Evolutionary conservation across 2,888 invertebrate species (phyloP).

Genomic region (Melipona bicolor): DNA sequence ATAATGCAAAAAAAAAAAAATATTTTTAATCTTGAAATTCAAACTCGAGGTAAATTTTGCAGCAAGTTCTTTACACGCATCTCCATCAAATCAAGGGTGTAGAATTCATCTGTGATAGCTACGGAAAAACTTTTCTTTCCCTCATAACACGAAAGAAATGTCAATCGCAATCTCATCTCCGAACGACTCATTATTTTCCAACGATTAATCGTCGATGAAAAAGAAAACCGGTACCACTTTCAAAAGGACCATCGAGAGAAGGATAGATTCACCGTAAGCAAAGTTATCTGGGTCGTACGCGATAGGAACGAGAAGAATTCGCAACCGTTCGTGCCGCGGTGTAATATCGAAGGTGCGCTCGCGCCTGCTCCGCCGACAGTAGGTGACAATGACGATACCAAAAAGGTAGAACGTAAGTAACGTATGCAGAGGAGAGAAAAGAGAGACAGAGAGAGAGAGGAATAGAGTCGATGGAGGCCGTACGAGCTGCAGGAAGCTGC

Average conservation of each 20-base stretch:
- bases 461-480: slow-evolving; percentile 72
- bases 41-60: no score
- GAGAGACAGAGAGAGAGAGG: slow-evolving; percentile 29
- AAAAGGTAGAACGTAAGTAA: slow-evolving; percentile 67
- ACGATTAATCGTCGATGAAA: background rate
- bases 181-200: no score
- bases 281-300: background rate
- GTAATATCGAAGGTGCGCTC: slow-evolving; percentile 31
- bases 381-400: slow-evolving; percentile 70
- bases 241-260: background rate
- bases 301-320: slow-evolving; percentile 37
- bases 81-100: no score
- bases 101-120: no score
- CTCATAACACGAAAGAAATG: no score
- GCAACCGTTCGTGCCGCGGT: slow-evolving; percentile 54
- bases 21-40: no score
- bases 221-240: background rate
- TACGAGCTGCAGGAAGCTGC: slow-evolving; percentile 78
- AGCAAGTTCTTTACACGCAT: no score
- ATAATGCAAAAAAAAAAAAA: no score
- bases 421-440: slow-evolving; percentile 69
- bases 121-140: no score
- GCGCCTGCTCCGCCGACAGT: slow-evolving; percentile 16
- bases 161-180: no score
- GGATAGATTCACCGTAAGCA: no score